Evolutionary conservation across 2,113 vertebrate genomes (phyloP).

Genomic region (Gobiocypris rarus): DNA sequence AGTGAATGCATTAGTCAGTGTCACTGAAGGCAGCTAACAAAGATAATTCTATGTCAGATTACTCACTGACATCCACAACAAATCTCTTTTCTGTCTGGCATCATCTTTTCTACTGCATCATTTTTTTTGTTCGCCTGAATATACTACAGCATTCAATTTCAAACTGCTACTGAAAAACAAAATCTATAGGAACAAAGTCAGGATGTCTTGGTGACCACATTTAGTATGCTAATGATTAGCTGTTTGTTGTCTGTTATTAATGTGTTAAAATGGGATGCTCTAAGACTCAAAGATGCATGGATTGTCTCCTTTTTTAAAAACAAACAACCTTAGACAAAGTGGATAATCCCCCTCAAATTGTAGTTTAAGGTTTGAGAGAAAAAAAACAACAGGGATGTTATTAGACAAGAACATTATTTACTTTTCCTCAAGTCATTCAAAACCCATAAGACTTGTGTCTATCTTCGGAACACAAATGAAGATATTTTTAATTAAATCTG

Average conservation of each 20-base stretch:
- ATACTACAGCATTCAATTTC: background rate
- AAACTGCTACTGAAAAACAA: background rate
- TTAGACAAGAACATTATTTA: background rate
- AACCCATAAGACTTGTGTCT: no score
- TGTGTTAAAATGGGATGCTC: background rate
- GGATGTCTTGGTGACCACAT: background rate
- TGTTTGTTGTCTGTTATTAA: background rate
- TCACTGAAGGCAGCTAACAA: background rate
- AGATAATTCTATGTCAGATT: conserved; percentile 8
- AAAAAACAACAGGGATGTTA: background rate
- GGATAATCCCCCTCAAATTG: background rate
- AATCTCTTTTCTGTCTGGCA: background rate
- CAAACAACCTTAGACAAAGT: background rate
- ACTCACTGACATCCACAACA: background rate
- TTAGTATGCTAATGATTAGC: background rate
- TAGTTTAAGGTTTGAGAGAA: background rate
- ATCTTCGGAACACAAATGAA: no score
- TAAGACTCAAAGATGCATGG: background rate
- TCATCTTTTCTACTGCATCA: background rate
- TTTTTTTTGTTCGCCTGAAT: background rate
- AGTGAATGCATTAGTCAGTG: background rate
- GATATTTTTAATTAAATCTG: no score
- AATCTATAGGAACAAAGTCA: background rate
- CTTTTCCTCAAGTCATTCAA: no score
- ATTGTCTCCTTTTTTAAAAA: background rate